A percentile compares a stretch with the other conserved stretches of the same genome.
These are phyloP conservation scores for Pandion haliaetus DNA, from an alignment of 2,113 vertebrate genomes.

Conservation along the genomic window DNA sequence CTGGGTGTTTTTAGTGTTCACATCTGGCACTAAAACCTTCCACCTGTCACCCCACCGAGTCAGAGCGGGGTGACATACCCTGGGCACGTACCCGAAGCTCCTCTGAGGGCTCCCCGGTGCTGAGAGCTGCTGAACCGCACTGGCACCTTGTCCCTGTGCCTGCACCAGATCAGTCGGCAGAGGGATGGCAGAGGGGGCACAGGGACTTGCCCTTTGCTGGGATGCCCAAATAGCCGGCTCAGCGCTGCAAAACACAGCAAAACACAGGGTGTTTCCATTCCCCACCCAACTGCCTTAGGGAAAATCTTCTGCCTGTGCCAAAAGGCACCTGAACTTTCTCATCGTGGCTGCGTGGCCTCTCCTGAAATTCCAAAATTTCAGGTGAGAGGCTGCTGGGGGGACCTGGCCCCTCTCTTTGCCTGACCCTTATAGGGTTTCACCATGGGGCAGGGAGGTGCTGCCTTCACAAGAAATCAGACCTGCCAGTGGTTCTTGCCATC, in stretches of 20 bases:
- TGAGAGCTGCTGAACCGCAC: not conserved
- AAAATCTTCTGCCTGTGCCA: not conserved
- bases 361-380: not conserved
- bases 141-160: not conserved
- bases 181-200: not conserved
- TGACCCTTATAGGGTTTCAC: not conserved
- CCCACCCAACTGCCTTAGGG: constrained; percentile 7
- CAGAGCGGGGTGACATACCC: not conserved
- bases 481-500: fast-evolving
- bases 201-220: not conserved
- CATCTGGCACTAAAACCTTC: not conserved
- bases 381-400: not conserved
- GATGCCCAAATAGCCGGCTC: not conserved
- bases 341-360: fast-evolving
- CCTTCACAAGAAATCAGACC: not conserved
- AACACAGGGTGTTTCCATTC: not conserved
- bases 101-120: not conserved
- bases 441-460: not conserved
- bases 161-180: not conserved
- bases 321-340: not conserved
- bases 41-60: fast-evolving
- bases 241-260: not conserved
- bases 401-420: fast-evolving
- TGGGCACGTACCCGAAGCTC: not conserved
- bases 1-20: not conserved